Conservation (phyloP, 2,797 vertebrate species). For the Aphelocoma californica region DNA sequence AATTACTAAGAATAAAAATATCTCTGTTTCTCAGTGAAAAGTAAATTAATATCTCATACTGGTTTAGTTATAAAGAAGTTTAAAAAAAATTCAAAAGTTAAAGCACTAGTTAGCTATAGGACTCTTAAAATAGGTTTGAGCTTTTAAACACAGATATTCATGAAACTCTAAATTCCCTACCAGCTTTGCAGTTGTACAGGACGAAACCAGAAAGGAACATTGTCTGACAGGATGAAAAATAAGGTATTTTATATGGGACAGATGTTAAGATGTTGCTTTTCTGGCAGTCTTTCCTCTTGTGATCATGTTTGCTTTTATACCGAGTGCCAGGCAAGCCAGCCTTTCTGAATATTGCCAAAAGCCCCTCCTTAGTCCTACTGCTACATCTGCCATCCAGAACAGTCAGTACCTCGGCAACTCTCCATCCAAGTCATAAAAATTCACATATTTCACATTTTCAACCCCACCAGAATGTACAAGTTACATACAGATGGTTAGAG, state of each 20-base stretch:
- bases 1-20: neutral
- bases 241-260: slow-evolving; percentile 36
- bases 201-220: neutral
- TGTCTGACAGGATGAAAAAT: neutral
- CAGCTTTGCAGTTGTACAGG: neutral
- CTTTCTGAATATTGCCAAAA: neutral
- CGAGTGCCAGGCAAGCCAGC: neutral
- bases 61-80: neutral
- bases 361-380: neutral
- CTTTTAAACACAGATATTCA: neutral
- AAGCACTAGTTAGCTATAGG: neutral
- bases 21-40: neutral
- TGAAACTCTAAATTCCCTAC: neutral
- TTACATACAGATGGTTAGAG: slow-evolving; percentile 29
- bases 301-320: neutral
- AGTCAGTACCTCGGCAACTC: neutral
- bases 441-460: slow-evolving; percentile 39
- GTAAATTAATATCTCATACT: neutral
- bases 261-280: slow-evolving; percentile 26
- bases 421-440: neutral
- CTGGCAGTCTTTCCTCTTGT: slow-evolving; percentile 1
- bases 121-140: neutral
- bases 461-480: neutral
- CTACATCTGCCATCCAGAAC: slow-evolving; percentile 58
- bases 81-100: neutral